phyloP scores from a whole-genome alignment of 2,888 invertebrate genomes.

The Pristionchus japonicus region DNA sequence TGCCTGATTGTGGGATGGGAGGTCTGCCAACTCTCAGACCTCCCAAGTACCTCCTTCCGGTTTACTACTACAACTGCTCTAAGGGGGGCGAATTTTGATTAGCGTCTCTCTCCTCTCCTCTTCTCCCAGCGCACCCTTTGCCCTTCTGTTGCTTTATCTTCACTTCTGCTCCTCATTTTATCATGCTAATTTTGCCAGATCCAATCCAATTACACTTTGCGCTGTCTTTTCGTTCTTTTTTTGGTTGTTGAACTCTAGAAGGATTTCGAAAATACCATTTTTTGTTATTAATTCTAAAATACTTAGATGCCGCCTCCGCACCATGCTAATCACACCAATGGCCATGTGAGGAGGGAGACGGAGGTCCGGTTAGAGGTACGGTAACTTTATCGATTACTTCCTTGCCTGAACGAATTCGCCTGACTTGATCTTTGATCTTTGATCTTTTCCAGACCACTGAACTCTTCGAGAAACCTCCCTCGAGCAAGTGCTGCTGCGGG shows the following conservation, averaged over 20 bases:
- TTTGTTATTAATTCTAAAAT: background rate
- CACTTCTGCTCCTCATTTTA: no score
- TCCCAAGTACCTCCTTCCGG: slow-evolving; percentile 31
- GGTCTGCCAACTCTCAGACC: background rate
- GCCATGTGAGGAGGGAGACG: background rate
- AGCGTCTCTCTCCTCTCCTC: background rate
- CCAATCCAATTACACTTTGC: background rate
- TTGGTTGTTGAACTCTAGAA: background rate
- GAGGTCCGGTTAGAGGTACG: background rate
- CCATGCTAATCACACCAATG: background rate
- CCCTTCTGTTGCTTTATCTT: background rate
- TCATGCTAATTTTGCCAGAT: no score
- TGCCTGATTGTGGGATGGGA: slow-evolving; percentile 14
- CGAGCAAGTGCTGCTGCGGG: slow-evolving; percentile 32
- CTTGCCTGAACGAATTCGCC: background rate
- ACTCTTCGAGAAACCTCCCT: slow-evolving; percentile 38
- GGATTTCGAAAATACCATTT: background rate
- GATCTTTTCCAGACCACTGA: slow-evolving; percentile 32
- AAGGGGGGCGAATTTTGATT: background rate
- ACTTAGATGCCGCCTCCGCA: background rate
- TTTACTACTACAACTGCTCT: background rate
- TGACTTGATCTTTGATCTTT: background rate
- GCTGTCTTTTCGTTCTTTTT: background rate
- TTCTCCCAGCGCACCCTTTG: background rate
- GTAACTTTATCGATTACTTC: background rate